Percentiles rank a stretch among this genome's conserved stretches.
Conservation (phyloP, 2,888 invertebrate species). For the Operophtera brumata region DNA sequence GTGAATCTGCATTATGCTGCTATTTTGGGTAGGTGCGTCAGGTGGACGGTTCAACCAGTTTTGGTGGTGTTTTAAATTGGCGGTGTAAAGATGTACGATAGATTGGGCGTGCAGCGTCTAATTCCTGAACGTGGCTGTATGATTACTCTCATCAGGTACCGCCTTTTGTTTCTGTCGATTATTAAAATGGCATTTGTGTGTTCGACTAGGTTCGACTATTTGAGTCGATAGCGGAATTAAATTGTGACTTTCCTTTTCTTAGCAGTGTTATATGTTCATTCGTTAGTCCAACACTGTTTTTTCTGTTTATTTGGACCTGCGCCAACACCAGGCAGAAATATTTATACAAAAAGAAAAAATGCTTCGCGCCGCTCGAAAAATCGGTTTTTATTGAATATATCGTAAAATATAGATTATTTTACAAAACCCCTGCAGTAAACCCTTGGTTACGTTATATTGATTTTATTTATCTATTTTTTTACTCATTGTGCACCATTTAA, state of each 20-base stretch:
- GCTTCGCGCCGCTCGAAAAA: too few species aligned
- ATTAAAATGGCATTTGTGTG: conserved; percentile 29
- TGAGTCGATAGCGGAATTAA: not conserved
- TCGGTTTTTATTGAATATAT: too few species aligned
- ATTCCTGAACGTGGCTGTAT: conserved; percentile 70
- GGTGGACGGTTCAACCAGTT: conserved; percentile 55
- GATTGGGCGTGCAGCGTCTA: conserved; percentile 69
- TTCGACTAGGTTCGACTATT: conserved; percentile 9
- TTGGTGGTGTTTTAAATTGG: conserved; percentile 66
- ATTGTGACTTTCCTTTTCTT: not conserved
- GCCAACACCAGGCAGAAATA: too few species aligned
- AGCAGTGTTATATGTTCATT: not conserved
- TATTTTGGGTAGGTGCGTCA: conserved; percentile 62
- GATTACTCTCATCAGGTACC: conserved; percentile 62
- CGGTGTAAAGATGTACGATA: conserved; percentile 58
- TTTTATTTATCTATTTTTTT: too few species aligned
- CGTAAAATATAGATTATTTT: too few species aligned
- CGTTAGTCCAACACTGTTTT: too few species aligned
- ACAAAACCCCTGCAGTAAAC: too few species aligned
- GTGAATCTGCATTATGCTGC: conserved; percentile 78
- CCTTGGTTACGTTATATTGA: too few species aligned
- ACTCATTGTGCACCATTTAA: too few species aligned
- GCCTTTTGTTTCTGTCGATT: conserved; percentile 55
- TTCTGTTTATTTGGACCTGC: too few species aligned
- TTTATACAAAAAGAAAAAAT: too few species aligned